Base-by-base conservation (phyloP, 1,140 invertebrate genomes). In the Rhagoletis zephyria region DNA sequence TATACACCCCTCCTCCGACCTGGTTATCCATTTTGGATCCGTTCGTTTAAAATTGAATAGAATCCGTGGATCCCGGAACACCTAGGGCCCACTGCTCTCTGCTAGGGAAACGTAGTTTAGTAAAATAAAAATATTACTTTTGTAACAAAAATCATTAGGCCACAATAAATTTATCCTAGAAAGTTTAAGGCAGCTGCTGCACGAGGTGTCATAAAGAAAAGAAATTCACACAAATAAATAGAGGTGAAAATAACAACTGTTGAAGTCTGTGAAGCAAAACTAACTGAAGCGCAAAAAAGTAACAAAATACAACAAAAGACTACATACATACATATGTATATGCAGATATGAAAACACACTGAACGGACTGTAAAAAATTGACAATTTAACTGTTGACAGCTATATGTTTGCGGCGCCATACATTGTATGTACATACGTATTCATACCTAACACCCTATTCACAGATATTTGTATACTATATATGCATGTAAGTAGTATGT, bases 381-480 rank as follows among this genome's bases (percentile, higher is more conserved):
- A 81, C 74, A 81, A 74, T 81, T 81, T 56, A 81, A 81, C 74
- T n/a, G 74, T 81, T 81, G 74, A 56, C 74, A 81, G 74, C 67
- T 74, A 48, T 42, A 48, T 48, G 42, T 19, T 56, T 6, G 48
- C 70, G 12, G 61, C 61, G 12, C n/a, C 61, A 56, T 10, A 56
- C 51, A 2, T 12, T 63, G 61, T n/a, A 63, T 63, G 6, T 14
- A 6, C 16, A 14, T 7, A 14, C 0, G 9, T n/a, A 63, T 63
- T 4, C n/a, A 63, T 63, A 63, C 2, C n/a, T 14, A 30, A 30
- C 1, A 30, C 30, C 30, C 30, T 30, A 30, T 30, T 4, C 12
- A 63, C 61, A 63, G 1, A 63, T 2, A 63, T 14, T 4, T n/a
- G 4, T 14, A 63, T 63, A n/a, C 61, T 56, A 10, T 56, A 56